These are phyloP conservation scores for Fukomys damarensis DNA, from an alignment of 2,113 vertebrate species.

Conservation along the genomic window DNA sequence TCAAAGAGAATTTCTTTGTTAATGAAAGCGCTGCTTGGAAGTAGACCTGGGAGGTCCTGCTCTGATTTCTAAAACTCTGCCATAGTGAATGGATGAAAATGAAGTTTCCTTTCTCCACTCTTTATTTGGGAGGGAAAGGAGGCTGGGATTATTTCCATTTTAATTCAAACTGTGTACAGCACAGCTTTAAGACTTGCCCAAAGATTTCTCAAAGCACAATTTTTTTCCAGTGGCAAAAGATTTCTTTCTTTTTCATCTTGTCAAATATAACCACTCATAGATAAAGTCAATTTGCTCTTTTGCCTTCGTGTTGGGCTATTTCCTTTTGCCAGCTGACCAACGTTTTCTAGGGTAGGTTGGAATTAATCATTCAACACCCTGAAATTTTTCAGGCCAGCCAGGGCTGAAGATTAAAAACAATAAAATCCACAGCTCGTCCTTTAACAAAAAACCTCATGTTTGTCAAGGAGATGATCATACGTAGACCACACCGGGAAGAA, in stretches of 20 bases:
- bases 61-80: background rate
- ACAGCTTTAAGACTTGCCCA: background rate
- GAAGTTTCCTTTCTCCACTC: background rate
- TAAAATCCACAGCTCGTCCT: background rate
- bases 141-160: constrained; percentile 24
- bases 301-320: constrained; percentile 49
- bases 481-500: background rate
- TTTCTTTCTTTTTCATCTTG: constrained; percentile 67
- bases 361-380: constrained; percentile 64
- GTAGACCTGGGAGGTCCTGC: background rate
- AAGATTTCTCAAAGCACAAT: constrained; percentile 54
- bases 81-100: background rate
- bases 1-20: constrained; percentile 55
- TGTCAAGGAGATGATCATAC: background rate
- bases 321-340: constrained; percentile 66
- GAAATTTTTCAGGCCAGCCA: constrained; percentile 61
- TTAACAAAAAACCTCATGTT: background rate
- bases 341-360: constrained; percentile 69
- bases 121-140: background rate
- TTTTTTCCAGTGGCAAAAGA: constrained; percentile 67
- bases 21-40: background rate
- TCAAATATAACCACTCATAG: constrained; percentile 74
- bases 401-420: constrained; percentile 44
- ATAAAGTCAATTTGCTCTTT: constrained; percentile 74
- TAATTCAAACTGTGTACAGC: constrained; percentile 37